Percentiles rank a stretch among this genome's conserved stretches.
These are phyloP conservation scores for Etheostoma nigrum DNA, from an alignment of 2,797 vertebrate species.

Conservation along the genomic window DNA sequence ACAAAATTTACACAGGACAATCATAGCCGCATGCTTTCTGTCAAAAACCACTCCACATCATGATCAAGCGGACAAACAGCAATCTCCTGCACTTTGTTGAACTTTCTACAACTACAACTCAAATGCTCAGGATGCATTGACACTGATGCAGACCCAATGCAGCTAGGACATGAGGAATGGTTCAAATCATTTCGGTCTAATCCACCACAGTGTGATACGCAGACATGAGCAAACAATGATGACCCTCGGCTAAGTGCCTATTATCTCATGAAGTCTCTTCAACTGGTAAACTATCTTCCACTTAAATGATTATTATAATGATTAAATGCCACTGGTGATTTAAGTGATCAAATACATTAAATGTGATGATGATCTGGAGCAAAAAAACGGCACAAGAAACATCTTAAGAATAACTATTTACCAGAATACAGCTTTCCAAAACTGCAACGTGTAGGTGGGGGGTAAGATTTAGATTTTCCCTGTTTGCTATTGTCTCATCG, in stretches of 20 bases:
- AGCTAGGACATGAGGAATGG: conserved; percentile 81
- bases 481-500: conserved; percentile 91
- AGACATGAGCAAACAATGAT: conserved; percentile 86
- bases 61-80: conserved; percentile 69
- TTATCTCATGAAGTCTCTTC: conserved; percentile 49
- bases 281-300: conserved; percentile 45
- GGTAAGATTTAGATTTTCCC: conserved; percentile 89
- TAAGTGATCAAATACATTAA: conserved; percentile 86
- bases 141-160: conserved; percentile 83
- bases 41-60: conserved; percentile 60
- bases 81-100: conserved; percentile 77
- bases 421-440: conserved; percentile 93
- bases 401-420: conserved; percentile 88
- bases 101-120: conserved; percentile 77
- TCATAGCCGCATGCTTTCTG: conserved; percentile 86
- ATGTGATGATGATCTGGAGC: conserved; percentile 84
- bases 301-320: conserved; percentile 83
- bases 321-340: conserved; percentile 88
- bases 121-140: conserved; percentile 82
- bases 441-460: conserved; percentile 89
- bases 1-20: conserved; percentile 68
- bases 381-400: conserved; percentile 84
- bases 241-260: conserved; percentile 66
- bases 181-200: conserved; percentile 73
- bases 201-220: conserved; percentile 79